A percentile compares a stretch with the other conserved stretches of the same genome.
Evolutionary conservation across 2,888 invertebrate genomes (phyloP).

Genomic region (Carpatolechia fugitivella): DNA sequence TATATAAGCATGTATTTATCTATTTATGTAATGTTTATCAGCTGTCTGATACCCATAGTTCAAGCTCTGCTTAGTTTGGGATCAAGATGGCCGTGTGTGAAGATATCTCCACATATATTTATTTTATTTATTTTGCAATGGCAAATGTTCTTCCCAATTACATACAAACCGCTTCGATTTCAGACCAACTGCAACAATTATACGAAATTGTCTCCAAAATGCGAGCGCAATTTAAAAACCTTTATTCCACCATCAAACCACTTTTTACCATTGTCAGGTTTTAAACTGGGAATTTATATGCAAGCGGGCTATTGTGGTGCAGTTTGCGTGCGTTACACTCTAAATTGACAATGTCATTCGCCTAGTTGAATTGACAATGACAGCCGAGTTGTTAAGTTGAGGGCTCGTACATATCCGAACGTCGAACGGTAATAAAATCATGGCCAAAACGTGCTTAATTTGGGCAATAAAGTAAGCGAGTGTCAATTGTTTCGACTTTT

Average conservation of each 20-base stretch:
- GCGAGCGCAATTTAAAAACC: slow-evolving; percentile 5
- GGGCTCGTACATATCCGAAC: background rate
- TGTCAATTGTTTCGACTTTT: too few relatives aligned
- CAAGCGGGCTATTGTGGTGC: background rate
- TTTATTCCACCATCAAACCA: slow-evolving; percentile 3
- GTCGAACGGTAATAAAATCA: background rate
- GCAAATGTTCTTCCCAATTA: background rate
- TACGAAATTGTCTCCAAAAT: background rate
- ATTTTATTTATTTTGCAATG: too few relatives aligned
- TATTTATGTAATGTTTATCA: too few relatives aligned
- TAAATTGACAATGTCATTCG: background rate
- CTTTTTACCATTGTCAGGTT: slow-evolving; percentile 5
- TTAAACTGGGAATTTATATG: slow-evolving; percentile 5
- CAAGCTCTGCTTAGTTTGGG: too few relatives aligned
- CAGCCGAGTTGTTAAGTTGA: background rate
- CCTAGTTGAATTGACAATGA: background rate
- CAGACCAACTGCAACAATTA: background rate
- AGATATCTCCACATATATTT: too few relatives aligned
- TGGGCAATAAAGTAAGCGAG: too few relatives aligned
- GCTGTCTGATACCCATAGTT: too few relatives aligned
- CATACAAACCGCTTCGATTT: background rate
- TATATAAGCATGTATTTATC: too few relatives aligned
- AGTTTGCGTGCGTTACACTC: background rate
- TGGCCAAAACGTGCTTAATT: too few relatives aligned
- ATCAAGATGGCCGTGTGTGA: too few relatives aligned